Conservation (phyloP, 2,797 vertebrate genomes). For the Girardinus metallicus region DNA sequence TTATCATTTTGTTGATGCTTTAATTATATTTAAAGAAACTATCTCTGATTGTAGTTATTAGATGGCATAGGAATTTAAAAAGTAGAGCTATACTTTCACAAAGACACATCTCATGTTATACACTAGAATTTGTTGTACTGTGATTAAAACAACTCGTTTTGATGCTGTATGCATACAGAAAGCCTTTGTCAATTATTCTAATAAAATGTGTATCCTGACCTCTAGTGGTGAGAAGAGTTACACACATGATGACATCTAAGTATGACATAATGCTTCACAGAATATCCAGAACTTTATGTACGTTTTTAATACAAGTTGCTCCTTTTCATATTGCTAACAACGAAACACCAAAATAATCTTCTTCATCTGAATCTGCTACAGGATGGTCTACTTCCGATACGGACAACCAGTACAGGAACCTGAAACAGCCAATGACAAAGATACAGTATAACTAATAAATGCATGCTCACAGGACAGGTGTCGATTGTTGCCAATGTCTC, state of each 20-base stretch:
- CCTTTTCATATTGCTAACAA: background rate
- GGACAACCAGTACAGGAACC: constrained; percentile 46
- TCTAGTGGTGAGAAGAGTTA: constrained; percentile 59
- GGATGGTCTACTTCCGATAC: background rate
- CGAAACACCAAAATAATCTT: constrained; percentile 18
- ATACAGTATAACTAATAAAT: background rate
- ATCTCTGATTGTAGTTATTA: background rate
- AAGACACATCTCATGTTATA: background rate
- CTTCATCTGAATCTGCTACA: constrained; percentile 18
- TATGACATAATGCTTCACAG: constrained; percentile 25
- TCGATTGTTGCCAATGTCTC: constrained; percentile 15
- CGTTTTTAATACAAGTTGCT: constrained; percentile 43
- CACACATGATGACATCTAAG: constrained; percentile 11
- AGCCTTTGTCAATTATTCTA: background rate
- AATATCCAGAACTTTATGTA: constrained; percentile 5
- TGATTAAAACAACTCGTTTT: background rate
- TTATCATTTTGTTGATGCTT: background rate
- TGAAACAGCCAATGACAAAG: constrained; percentile 40
- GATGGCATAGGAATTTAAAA: background rate
- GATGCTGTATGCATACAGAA: background rate
- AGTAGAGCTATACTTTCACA: background rate
- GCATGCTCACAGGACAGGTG: background rate
- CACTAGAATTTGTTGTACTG: background rate
- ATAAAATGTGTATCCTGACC: constrained; percentile 48
- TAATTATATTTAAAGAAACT: background rate